phyloP scores from a whole-genome alignment of 2,797 vertebrate species.

The Mormyrops boulengeri region DNA sequence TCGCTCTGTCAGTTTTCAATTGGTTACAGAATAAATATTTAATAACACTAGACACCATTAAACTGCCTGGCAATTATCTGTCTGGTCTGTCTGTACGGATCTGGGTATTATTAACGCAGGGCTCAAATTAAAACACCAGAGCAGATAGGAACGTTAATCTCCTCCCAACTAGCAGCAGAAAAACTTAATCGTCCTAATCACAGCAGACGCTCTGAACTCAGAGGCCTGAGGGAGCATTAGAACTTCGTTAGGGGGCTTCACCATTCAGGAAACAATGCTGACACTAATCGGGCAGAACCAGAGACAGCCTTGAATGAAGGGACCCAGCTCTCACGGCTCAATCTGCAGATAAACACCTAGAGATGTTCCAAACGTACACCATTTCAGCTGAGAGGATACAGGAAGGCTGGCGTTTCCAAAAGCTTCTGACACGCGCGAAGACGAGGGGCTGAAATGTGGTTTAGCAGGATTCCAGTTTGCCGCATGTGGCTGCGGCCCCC shows the following conservation, averaged over 20 bases:
- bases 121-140: neutral
- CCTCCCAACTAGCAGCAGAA: neutral
- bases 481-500: neutral
- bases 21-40: neutral
- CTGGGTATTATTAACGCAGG: neutral
- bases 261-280: neutral
- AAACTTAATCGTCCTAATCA: slow-evolving; percentile 15
- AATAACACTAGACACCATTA: neutral
- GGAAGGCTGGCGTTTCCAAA: neutral
- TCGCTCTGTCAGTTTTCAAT: neutral
- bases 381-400: neutral
- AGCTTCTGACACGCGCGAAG: neutral
- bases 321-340: neutral
- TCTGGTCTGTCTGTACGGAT: neutral
- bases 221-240: neutral
- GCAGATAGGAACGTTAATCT: neutral
- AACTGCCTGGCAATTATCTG: neutral
- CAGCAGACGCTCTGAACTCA: slow-evolving; percentile 4
- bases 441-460: neutral
- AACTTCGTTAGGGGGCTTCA: neutral
- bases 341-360: neutral
- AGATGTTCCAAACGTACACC: neutral
- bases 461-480: neutral
- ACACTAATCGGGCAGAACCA: neutral
- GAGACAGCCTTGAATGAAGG: neutral